Evolutionary conservation across 2,113 vertebrate genomes (phyloP).

Genomic region (Dipodomys spectabilis): DNA sequence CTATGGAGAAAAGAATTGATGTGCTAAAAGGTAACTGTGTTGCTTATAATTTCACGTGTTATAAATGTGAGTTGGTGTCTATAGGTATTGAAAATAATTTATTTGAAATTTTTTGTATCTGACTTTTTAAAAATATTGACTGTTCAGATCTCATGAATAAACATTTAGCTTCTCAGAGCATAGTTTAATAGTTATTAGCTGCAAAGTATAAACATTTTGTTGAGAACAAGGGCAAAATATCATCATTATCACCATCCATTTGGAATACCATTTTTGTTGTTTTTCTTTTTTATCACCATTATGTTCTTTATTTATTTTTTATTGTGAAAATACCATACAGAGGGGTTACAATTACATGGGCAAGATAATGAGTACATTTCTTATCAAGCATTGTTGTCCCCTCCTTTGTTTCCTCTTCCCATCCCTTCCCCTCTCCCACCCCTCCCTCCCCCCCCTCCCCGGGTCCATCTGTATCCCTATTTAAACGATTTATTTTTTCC

Average conservation of each 20-base stretch:
- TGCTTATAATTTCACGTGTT: neutral
- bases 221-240: neutral
- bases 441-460: no score
- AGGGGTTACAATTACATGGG: no score
- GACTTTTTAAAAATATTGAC: neutral
- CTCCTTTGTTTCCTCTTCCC: no score
- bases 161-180: neutral
- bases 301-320: no score
- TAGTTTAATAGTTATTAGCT: conserved; percentile 22
- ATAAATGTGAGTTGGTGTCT: neutral
- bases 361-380: no score
- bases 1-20: neutral
- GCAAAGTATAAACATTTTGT: neutral
- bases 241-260: neutral
- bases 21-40: no score
- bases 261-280: neutral
- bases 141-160: neutral
- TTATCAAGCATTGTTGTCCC: no score
- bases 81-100: neutral
- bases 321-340: no score
- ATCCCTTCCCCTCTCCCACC: no score
- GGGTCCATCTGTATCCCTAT: no score
- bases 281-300: neutral
- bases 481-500: no score
- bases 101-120: neutral